These are phyloP conservation scores for Bombus polaris DNA, from an alignment of 1,140 invertebrate genomes.

Conservation along the genomic window DNA sequence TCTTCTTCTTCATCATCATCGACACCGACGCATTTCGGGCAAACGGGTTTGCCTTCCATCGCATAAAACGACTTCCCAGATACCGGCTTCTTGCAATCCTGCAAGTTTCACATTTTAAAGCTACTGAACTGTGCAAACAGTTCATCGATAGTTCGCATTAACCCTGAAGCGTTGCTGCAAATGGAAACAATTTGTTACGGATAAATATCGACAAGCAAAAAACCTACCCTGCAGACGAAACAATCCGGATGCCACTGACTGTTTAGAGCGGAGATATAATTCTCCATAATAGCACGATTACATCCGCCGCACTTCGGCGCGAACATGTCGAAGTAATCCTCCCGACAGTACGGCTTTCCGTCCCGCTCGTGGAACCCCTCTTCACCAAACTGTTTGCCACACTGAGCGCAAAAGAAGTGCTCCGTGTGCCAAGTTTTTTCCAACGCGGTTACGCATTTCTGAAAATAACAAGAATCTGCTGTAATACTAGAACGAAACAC, in stretches of 20 bases:
- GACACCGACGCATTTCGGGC: slow-evolving; percentile 94
- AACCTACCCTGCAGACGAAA: slow-evolving; percentile 98
- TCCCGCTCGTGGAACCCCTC: slow-evolving; percentile 98
- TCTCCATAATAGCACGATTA: slow-evolving; percentile 98
- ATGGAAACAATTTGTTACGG: neutral
- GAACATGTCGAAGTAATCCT: slow-evolving; percentile 99
- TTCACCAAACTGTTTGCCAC: slow-evolving; percentile 98
- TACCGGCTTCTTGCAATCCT: slow-evolving; percentile 97
- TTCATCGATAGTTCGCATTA: neutral
- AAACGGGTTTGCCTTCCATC: slow-evolving; percentile 95
- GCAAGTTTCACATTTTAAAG: slow-evolving; percentile 72
- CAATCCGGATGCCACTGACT: slow-evolving; percentile 99
- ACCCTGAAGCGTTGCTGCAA: slow-evolving; percentile 14
- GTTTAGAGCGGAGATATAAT: slow-evolving; percentile 99
- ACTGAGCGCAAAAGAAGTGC: slow-evolving; percentile 99
- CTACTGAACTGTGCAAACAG: neutral
- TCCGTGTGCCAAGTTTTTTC: slow-evolving; percentile 99
- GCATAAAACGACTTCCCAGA: slow-evolving; percentile 97
- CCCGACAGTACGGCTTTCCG: slow-evolving; percentile 96
- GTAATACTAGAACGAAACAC: neutral
- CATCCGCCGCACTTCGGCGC: slow-evolving; percentile 99
- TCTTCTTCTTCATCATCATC: slow-evolving; percentile 91
- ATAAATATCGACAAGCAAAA: neutral
- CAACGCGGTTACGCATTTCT: slow-evolving; percentile 99
- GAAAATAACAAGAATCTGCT: slow-evolving; percentile 56